These are phyloP conservation scores for Creontiades dilutus DNA, from an alignment of 2,888 invertebrate species.

Conservation along the genomic window DNA sequence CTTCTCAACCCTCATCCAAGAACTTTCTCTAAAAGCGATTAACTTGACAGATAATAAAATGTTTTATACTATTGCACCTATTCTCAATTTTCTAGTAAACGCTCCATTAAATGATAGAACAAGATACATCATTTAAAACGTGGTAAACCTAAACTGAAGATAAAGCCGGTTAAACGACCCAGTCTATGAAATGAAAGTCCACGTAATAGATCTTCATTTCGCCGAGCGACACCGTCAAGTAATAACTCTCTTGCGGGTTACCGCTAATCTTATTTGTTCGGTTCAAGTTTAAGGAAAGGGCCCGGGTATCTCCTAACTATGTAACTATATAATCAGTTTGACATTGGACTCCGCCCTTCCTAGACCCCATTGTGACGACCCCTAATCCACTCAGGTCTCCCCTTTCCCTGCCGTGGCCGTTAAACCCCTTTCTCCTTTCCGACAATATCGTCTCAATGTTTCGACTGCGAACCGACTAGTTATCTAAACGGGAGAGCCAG, in stretches of 20 bases:
- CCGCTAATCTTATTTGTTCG: slow-evolving; percentile 19
- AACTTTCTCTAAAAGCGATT: too few relatives aligned
- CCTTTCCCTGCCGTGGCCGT: background rate
- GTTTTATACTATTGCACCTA: too few relatives aligned
- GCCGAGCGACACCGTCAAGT: background rate
- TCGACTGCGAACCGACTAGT: background rate
- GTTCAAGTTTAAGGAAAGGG: background rate
- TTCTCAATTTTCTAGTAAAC: too few relatives aligned
- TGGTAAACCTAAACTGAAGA: too few relatives aligned
- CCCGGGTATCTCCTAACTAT: slow-evolving; percentile 15
- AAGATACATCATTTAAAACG: too few relatives aligned
- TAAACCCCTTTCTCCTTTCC: background rate
- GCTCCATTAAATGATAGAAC: too few relatives aligned
- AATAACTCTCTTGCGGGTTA: slow-evolving; percentile 15
- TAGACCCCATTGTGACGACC: slow-evolving; percentile 11
- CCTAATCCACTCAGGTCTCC: slow-evolving; percentile 10
- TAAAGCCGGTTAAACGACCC: too few relatives aligned
- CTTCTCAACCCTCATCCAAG: too few relatives aligned
- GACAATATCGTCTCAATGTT: slow-evolving; percentile 5
- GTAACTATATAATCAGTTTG: slow-evolving; percentile 39
- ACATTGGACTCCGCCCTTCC: background rate
- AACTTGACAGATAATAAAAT: too few relatives aligned
- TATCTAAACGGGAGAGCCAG: background rate
- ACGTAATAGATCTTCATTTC: background rate
- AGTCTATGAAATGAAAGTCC: background rate